Evolutionary conservation across 2,797 vertebrate genomes (phyloP).

Genomic region (Poecile montanus): DNA sequence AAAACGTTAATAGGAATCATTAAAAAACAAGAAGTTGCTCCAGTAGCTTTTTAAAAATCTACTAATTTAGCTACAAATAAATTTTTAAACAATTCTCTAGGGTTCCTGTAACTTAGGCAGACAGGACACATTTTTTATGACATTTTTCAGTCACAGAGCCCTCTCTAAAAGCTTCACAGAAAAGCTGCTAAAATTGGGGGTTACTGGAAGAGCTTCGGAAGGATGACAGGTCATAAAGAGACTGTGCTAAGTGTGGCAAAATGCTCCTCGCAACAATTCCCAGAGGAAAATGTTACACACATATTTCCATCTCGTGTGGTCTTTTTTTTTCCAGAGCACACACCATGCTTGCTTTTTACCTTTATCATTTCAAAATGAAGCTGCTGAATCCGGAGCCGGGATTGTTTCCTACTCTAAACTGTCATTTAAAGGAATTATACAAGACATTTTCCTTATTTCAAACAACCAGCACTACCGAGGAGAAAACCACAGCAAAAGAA

Average conservation of each 20-base stretch:
- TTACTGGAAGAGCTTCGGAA: background rate
- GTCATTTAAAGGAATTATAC: background rate
- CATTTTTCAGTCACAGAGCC: fast-evolving
- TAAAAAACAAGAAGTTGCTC: background rate
- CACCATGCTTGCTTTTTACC: background rate
- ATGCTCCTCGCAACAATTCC: background rate
- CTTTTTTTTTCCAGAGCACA: background rate
- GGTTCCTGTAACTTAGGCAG: background rate
- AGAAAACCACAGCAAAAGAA: background rate
- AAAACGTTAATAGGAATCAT: background rate
- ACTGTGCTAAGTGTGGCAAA: background rate
- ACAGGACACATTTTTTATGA: background rate
- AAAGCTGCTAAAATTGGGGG: background rate
- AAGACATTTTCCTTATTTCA: background rate
- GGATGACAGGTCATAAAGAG: background rate
- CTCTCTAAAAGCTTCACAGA: background rate
- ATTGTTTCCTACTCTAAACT: background rate
- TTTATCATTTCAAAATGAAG: background rate
- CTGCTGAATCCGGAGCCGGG: background rate
- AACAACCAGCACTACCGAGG: background rate
- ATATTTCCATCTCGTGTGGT: background rate
- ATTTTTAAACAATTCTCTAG: no score
- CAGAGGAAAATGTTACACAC: background rate
- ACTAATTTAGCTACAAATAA: background rate
- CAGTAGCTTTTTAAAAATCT: background rate